These are phyloP conservation scores for Danio jaintianensis DNA, from an alignment of 2,797 vertebrate species.

Conservation along the genomic window DNA sequence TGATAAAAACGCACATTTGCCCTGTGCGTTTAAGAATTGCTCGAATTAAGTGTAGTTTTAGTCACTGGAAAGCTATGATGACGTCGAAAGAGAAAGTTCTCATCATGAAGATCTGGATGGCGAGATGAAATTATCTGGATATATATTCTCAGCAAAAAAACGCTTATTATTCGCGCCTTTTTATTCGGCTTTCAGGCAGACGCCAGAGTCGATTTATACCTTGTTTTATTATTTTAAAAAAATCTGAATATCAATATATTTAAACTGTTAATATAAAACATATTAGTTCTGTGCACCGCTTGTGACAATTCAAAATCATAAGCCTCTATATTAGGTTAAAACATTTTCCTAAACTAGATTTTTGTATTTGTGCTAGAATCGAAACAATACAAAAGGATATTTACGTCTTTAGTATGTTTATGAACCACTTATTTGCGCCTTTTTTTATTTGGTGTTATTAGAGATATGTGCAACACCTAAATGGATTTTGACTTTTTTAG, in stretches of 20 bases:
- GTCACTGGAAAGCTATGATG: not conserved
- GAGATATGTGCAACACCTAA: not conserved
- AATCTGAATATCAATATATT: not conserved
- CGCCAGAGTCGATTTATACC: slow-evolving; percentile 63
- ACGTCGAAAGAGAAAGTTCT: not conserved
- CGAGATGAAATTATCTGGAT: slow-evolving; percentile 5
- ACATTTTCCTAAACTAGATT: not conserved
- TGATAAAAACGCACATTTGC: not conserved
- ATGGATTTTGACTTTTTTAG: not conserved
- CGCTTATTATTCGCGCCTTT: no score
- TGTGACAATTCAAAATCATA: not conserved
- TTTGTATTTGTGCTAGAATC: not conserved
- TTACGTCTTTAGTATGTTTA: not conserved
- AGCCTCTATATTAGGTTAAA: no score
- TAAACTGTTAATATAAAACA: not conserved
- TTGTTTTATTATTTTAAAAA: not conserved
- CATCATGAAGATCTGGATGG: not conserved
- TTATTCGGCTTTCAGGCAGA: not conserved
- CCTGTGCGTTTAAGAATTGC: not conserved
- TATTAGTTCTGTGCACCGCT: no score
- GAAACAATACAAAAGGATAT: not conserved
- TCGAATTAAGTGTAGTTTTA: not conserved
- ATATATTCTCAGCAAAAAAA: slow-evolving; percentile 71
- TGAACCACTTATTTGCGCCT: not conserved
- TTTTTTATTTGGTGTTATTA: not conserved